phyloP scores from a whole-genome alignment of 2,113 vertebrate genomes.

The Argyrosomus japonicus region DNA sequence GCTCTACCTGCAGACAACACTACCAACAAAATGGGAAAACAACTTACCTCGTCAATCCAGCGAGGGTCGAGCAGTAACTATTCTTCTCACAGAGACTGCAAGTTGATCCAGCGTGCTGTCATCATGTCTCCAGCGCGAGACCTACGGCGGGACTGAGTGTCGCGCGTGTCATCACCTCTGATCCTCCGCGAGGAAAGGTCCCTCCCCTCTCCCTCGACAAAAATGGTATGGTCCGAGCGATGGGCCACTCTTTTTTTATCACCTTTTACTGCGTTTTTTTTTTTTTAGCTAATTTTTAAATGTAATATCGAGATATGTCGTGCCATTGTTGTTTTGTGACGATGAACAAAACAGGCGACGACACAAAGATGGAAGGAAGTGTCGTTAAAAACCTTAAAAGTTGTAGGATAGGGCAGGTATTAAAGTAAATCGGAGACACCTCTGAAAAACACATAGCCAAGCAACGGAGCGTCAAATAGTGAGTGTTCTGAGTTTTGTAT shows the following conservation, averaged over 20 bases:
- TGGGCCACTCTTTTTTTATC: neutral
- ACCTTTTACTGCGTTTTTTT: neutral
- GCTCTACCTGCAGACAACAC: conserved; percentile 8
- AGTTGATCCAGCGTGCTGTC: conserved; percentile 27
- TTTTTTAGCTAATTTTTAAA: too few relatives aligned
- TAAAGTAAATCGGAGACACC: neutral
- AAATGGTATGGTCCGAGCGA: conserved; percentile 59
- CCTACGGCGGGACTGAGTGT: conserved; percentile 36
- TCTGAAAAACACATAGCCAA: neutral
- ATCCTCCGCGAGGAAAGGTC: conserved; percentile 43
- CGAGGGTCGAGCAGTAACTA: neutral
- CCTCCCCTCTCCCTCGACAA: neutral
- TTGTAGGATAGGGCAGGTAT: neutral
- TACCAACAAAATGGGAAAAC: too few relatives aligned
- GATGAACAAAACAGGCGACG: neutral
- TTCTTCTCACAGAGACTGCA: conserved; percentile 3
- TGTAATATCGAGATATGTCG: neutral
- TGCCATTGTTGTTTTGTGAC: neutral
- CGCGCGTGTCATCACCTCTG: conserved; percentile 75
- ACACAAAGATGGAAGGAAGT: neutral
- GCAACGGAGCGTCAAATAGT: too few relatives aligned
- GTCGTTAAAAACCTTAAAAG: neutral
- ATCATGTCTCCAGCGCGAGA: conserved; percentile 57
- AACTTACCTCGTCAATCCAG: conserved; percentile 45
- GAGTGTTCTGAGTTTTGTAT: too few relatives aligned